Percentiles rank a stretch among this genome's conserved stretches.
Evolutionary conservation across 2,113 vertebrate genomes (phyloP).

Genomic region (Podarcis cretensis): DNA sequence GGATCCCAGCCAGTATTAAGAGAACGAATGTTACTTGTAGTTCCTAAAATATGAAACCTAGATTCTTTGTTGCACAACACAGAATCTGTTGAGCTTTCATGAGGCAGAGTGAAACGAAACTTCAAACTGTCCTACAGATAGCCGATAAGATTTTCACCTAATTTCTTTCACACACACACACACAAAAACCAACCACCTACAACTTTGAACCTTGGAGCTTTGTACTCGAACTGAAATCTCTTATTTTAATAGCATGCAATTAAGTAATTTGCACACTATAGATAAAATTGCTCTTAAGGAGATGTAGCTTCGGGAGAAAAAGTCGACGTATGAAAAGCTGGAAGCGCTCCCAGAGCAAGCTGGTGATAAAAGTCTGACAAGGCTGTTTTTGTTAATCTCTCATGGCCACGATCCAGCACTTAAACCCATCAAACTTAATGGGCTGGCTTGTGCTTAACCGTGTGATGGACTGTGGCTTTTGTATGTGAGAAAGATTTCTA

Average conservation of each 20-base stretch:
- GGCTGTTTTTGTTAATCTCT: neutral
- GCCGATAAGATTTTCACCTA: constrained; percentile 55
- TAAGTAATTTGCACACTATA: constrained; percentile 54
- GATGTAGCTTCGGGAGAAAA: constrained; percentile 34
- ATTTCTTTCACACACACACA: no score
- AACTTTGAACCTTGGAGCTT: constrained; percentile 57
- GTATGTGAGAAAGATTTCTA: neutral
- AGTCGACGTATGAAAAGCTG: constrained; percentile 39
- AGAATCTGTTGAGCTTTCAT: constrained; percentile 15
- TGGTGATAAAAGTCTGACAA: constrained; percentile 32
- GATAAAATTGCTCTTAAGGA: constrained; percentile 58
- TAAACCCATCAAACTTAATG: neutral
- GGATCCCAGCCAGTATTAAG: neutral
- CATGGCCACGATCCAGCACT: neutral
- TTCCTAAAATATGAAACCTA: constrained; percentile 27
- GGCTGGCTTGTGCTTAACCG: rapidly evolving
- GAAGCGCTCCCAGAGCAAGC: neutral
- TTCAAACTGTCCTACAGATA: constrained; percentile 32
- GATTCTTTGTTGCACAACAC: constrained; percentile 9
- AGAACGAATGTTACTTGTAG: neutral
- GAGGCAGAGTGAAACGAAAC: constrained; percentile 49
- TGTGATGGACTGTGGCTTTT: neutral
- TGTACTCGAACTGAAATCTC: constrained; percentile 16
- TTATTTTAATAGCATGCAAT: constrained; percentile 60
- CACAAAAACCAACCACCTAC: no score